Evolutionary conservation across 2,113 vertebrate genomes (phyloP).

Genomic region (Carassius auratus): DNA sequence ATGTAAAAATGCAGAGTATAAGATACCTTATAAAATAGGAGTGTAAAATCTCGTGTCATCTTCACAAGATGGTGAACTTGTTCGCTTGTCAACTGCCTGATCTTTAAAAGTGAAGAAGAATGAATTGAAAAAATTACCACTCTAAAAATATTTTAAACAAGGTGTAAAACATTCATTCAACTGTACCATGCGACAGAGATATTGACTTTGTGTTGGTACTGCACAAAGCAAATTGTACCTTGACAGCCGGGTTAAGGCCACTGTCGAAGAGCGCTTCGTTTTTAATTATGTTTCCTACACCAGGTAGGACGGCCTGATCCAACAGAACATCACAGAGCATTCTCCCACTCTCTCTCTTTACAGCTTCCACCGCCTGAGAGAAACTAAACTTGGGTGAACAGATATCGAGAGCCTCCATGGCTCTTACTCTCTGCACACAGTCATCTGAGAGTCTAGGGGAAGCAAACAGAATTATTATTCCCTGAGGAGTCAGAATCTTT

Average conservation of each 20-base stretch:
- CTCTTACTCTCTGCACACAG: slow-evolving; percentile 78
- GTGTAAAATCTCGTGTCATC: slow-evolving; percentile 88
- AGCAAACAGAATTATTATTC: slow-evolving; percentile 50
- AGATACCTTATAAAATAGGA: slow-evolving; percentile 92
- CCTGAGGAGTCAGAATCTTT: slow-evolving; percentile 57
- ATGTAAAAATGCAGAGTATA: slow-evolving; percentile 12
- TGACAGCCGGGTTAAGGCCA: slow-evolving; percentile 85
- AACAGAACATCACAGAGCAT: slow-evolving; percentile 92
- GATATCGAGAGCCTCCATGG: slow-evolving; percentile 84
- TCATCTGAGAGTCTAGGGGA: slow-evolving; percentile 80
- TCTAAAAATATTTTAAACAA: slow-evolving; percentile 38
- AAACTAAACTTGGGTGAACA: slow-evolving; percentile 88
- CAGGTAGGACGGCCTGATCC: slow-evolving; percentile 89
- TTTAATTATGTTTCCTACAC: slow-evolving; percentile 97
- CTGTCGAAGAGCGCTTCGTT: slow-evolving; percentile 93
- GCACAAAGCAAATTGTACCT: slow-evolving; percentile 68
- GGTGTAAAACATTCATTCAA: not conserved
- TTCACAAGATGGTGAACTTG: slow-evolving; percentile 86
- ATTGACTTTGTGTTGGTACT: not conserved
- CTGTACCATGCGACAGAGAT: not conserved
- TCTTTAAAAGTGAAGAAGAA: slow-evolving; percentile 69
- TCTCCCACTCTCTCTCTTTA: slow-evolving; percentile 76
- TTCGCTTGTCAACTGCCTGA: slow-evolving; percentile 80
- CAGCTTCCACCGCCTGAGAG: slow-evolving; percentile 77
- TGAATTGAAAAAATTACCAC: slow-evolving; percentile 48